Conservation (phyloP, 2,113 vertebrate species). For the Okapia johnstoni region DNA sequence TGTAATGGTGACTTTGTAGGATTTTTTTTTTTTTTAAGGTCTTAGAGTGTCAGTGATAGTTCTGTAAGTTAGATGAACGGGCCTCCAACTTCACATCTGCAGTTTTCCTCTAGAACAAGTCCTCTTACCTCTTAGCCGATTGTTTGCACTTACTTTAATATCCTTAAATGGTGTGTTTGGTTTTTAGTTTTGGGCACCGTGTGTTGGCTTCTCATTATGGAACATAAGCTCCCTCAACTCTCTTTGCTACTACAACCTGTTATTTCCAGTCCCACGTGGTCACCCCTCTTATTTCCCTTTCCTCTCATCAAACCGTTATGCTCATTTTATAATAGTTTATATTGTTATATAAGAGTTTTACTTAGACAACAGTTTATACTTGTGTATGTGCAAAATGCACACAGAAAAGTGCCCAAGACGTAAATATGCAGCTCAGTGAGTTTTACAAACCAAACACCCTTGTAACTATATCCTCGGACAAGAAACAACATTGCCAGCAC, state of each 20-base stretch:
- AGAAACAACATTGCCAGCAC: background rate
- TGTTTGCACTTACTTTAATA: background rate
- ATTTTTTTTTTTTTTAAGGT: background rate
- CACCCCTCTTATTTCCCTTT: background rate
- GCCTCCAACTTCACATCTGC: background rate
- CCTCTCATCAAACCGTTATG: background rate
- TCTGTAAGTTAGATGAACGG: background rate
- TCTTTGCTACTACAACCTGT: fast-evolving
- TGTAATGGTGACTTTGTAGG: background rate
- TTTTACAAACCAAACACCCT: background rate
- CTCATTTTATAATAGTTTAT: background rate
- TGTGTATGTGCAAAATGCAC: background rate
- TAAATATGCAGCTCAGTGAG: background rate
- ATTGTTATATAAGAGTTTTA: background rate
- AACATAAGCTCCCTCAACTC: background rate
- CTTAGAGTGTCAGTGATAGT: background rate
- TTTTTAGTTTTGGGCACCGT: background rate
- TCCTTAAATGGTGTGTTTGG: background rate
- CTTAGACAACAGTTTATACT: background rate
- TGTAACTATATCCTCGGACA: background rate
- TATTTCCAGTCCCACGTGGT: background rate
- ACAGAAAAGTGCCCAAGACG: background rate
- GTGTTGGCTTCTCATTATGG: background rate
- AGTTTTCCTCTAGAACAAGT: background rate
- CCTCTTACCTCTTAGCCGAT: background rate